A percentile compares a stretch with the other conserved stretches of the same genome.
Conservation (phyloP, 2,797 vertebrate genomes). For the Tragelaphus oryx region DNA sequence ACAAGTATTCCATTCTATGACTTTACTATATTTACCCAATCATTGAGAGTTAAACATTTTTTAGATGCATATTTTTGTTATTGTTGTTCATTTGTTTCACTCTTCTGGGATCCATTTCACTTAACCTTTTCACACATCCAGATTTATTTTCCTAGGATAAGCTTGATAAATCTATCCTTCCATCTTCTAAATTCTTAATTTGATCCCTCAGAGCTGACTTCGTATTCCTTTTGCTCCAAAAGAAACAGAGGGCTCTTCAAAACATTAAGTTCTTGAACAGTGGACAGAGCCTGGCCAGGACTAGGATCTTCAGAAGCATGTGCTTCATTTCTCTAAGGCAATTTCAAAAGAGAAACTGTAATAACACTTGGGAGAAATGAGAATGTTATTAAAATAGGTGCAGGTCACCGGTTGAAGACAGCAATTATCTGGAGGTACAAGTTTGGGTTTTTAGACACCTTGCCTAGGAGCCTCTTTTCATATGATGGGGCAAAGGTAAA, state of each 20-base stretch:
- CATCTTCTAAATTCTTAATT: not conserved
- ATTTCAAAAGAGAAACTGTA: constrained; percentile 21
- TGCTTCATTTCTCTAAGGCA: not conserved
- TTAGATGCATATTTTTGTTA: not conserved
- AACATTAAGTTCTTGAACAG: not conserved
- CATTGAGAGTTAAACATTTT: not conserved
- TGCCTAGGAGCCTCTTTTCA: not conserved
- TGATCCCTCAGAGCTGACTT: not conserved
- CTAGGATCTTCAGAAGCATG: not conserved
- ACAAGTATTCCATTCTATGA: not conserved
- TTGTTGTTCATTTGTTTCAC: not conserved
- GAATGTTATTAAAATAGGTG: not conserved
- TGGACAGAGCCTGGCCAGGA: not conserved
- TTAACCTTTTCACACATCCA: not conserved
- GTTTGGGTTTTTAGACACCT: not conserved
- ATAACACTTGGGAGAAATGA: not conserved
- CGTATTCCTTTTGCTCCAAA: not conserved
- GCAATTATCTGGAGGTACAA: not conserved
- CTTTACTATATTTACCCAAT: not conserved
- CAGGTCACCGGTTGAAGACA: not conserved
- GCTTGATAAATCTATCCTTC: not conserved
- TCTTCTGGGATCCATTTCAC: not conserved
- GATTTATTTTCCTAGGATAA: not conserved
- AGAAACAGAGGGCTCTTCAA: not conserved
- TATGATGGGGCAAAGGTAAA: not conserved